Evolutionary conservation across 2,888 invertebrate genomes (phyloP).

Genomic region (Anaspis maculata): DNA sequence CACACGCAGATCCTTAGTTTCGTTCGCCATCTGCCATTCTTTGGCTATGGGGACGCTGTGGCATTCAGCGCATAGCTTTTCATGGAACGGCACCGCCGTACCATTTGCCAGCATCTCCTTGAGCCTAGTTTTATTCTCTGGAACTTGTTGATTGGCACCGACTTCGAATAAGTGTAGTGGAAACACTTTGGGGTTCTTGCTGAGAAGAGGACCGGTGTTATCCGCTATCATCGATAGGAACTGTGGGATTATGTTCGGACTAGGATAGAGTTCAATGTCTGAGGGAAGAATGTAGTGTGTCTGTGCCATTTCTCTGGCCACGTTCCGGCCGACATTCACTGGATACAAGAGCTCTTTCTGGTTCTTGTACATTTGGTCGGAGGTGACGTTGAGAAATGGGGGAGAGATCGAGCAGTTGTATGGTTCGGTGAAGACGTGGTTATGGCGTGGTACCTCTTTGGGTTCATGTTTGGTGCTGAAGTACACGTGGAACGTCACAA

Average conservation of each 20-base stretch:
- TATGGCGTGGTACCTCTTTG: conserved; percentile 58
- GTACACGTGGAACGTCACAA: conserved; percentile 83
- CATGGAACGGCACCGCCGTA: conserved; percentile 85
- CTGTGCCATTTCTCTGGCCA: conserved; percentile 75
- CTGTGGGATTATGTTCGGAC: conserved; percentile 67
- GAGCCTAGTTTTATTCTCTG: conserved; percentile 62
- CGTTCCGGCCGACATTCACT: conserved; percentile 82
- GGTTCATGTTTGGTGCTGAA: conserved; percentile 83
- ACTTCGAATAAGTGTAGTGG: conserved; percentile 87
- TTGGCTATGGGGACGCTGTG: conserved; percentile 80
- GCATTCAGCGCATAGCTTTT: conserved; percentile 80
- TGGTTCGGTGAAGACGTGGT: conserved; percentile 51
- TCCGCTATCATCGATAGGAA: conserved; percentile 80
- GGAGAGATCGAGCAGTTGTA: conserved; percentile 66
- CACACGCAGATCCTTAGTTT: conserved; percentile 65
- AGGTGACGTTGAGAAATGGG: conserved; percentile 59
- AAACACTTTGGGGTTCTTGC: conserved; percentile 63
- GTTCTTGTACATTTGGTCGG: conserved; percentile 65
- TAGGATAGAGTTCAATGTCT: conserved; percentile 87
- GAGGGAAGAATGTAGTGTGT: conserved; percentile 79
- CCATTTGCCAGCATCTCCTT: conserved; percentile 63
- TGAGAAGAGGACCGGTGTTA: conserved; percentile 53
- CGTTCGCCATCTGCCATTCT: conserved; percentile 71
- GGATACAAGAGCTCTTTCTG: conserved; percentile 78
- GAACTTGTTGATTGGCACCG: conserved; percentile 57